Conservation (phyloP, 2,888 invertebrate species). For the Tinea trinotella region DNA sequence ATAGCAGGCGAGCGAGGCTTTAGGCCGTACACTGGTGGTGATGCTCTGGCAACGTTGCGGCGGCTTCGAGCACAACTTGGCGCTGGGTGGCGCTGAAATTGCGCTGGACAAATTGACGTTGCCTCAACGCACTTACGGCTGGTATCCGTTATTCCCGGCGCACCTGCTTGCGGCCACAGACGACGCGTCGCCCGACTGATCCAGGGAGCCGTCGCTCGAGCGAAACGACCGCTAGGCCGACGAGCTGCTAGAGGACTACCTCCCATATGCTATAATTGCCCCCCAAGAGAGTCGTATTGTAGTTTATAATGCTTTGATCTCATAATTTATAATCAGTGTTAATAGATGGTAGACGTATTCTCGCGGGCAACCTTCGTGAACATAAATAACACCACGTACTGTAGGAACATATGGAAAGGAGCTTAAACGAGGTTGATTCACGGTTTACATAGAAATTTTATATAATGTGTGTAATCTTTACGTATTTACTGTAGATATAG, state of each 20-base stretch:
- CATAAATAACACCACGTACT: conserved; percentile 31
- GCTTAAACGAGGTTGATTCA: conserved; percentile 39
- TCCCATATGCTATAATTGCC: conserved; percentile 4
- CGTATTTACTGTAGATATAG: no score
- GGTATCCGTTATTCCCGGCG: conserved; percentile 94
- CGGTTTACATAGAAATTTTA: conserved; percentile 17
- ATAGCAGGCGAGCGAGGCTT: conserved; percentile 77
- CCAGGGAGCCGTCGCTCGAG: conserved; percentile 68
- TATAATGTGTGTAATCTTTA: not conserved
- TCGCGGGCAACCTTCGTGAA: not conserved
- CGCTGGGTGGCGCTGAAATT: conserved; percentile 88
- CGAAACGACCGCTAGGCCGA: conserved; percentile 33
- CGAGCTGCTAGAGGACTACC: not conserved
- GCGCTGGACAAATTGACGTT: conserved; percentile 86
- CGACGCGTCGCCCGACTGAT: conserved; percentile 65
- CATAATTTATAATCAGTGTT: conserved; percentile 8
- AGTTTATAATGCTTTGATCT: conserved; percentile 1
- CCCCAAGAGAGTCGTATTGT: not conserved
- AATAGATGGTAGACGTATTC: not conserved
- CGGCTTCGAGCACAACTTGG: conserved; percentile 86
- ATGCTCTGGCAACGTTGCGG: conserved; percentile 95
- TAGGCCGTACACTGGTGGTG: conserved; percentile 86
- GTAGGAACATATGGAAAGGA: conserved; percentile 32
- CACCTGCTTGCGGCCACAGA: conserved; percentile 81
- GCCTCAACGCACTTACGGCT: conserved; percentile 86